Evolutionary conservation across 2,797 vertebrate genomes (phyloP).

Genomic region (Sebastes paucispinis): DNA sequence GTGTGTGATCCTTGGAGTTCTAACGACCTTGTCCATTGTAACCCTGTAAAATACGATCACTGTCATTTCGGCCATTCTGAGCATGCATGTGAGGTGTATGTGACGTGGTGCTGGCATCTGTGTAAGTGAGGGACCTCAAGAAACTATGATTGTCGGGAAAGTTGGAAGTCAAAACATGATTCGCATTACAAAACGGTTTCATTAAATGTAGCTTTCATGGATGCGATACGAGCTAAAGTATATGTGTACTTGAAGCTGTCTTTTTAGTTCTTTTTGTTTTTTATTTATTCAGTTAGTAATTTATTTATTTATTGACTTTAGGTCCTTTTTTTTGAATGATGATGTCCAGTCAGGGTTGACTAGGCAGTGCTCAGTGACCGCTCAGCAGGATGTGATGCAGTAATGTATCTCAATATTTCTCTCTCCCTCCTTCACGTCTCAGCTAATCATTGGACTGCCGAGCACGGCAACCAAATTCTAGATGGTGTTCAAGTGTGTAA

Average conservation of each 20-base stretch:
- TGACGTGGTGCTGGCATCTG: slow-evolving; percentile 84
- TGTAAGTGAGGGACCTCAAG: slow-evolving; percentile 84
- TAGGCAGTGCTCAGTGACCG: slow-evolving; percentile 42
- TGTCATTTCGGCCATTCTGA: slow-evolving; percentile 87
- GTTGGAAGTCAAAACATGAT: slow-evolving; percentile 69
- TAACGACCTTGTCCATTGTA: slow-evolving; percentile 79
- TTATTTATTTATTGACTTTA: slow-evolving; percentile 52
- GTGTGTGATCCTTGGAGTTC: slow-evolving; percentile 84
- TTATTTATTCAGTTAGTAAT: slow-evolving; percentile 36
- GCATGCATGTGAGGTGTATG: slow-evolving; percentile 87
- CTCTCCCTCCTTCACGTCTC: slow-evolving; percentile 34
- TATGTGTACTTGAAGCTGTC: slow-evolving; percentile 57
- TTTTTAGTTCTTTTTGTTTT: slow-evolving; percentile 51
- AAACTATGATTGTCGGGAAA: slow-evolving; percentile 81
- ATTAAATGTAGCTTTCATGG: slow-evolving; percentile 72
- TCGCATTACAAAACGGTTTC: slow-evolving; percentile 64
- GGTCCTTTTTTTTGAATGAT: slow-evolving; percentile 39
- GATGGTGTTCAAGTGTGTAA: slow-evolving; percentile 45
- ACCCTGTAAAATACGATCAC: slow-evolving; percentile 87
- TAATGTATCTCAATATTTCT: slow-evolving; percentile 51
- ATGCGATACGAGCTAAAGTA: slow-evolving; percentile 66
- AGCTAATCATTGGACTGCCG: slow-evolving; percentile 55
- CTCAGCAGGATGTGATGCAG: slow-evolving; percentile 51
- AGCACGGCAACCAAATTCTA: slow-evolving; percentile 62
- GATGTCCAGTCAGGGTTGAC: slow-evolving; percentile 48